phyloP scores from a whole-genome alignment of 1,140 invertebrate genomes.

The Bombyx mandarina region DNA sequence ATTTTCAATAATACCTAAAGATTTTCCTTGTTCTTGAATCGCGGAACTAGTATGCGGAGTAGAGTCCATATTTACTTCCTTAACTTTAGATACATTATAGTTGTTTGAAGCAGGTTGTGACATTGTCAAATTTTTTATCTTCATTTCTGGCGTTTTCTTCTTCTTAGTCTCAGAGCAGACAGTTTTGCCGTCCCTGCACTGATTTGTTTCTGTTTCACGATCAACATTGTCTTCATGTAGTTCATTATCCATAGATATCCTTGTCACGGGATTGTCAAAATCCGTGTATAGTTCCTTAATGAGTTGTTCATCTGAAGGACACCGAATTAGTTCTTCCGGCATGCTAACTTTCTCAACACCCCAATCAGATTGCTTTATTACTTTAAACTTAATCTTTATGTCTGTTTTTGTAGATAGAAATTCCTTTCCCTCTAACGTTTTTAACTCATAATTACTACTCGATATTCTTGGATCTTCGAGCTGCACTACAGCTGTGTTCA shows the following conservation, averaged over 20 bases:
- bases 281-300: constrained; percentile 30
- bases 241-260: constrained; percentile 21
- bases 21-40: neutral
- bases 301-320: constrained; percentile 18
- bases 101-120: neutral
- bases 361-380: constrained; percentile 30
- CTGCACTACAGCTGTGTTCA: constrained; percentile 19
- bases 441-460: constrained; percentile 41
- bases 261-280: constrained; percentile 24
- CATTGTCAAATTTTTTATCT: too few relatives aligned
- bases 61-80: neutral
- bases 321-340: constrained; percentile 24
- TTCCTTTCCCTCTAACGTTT: constrained; percentile 19
- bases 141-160: too few relatives aligned
- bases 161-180: too few relatives aligned
- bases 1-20: neutral
- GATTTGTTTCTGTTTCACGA: too few relatives aligned
- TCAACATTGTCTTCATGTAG: too few relatives aligned
- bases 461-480: constrained; percentile 43
- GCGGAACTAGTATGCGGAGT: too few relatives aligned
- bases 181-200: too few relatives aligned
- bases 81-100: constrained; percentile 2
- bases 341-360: constrained; percentile 19
- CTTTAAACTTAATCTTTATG: constrained; percentile 30
- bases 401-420: constrained; percentile 24